Evolutionary conservation across 2,113 vertebrate genomes (phyloP), one percentile per base, ranked within the genome.

Genomic region (Gallinago undulata): DNA sequence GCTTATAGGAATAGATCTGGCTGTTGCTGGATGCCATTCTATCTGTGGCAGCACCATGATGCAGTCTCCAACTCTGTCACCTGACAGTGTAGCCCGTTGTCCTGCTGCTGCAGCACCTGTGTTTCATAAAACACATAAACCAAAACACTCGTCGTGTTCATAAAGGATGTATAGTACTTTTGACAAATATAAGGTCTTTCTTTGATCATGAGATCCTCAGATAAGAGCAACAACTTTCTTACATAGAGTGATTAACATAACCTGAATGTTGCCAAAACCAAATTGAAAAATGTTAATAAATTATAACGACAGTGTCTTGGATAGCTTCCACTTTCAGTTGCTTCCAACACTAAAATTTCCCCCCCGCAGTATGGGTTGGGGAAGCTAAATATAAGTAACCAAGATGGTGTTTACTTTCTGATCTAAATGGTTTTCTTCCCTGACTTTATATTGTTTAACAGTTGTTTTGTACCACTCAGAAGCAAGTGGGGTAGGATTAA

Each of bases 351-450:
- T 90, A 53, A 66, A 51, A 62, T 73, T 76, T 60, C 1, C 7
- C 8, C 3, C 2, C 5, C 4, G 1, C 30, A 25, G 28, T 37
- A 48, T 64, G 0, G 0, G 10, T 10, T 69, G 28, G 41, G 33
- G 12, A 86, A 50, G 19, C 79, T 48, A 73, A 87, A 85, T 75
- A 13, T 33, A 74, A 86, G 18, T 92, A 76, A 67, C n/a, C 4
- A 62, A 66, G 45, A 53, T 85, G 35, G 31, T 76, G 30, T 74
- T 86, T 91, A 39, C 41, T 88, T 93, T 91, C 41, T 79, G 33
- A 79, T 81, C 30, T 43, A 60, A 84, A 84, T 63, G 7, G 7
- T 47, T 93, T 81, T 91, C 13, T 89, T 94, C 19, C 45, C 30
- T 88, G 51, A 70, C 22, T 92, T 84, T 55, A 24, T 9, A 37